These are phyloP conservation scores for Pterophyllum scalare DNA, from an alignment of 2,113 vertebrate species.

Conservation along the genomic window DNA sequence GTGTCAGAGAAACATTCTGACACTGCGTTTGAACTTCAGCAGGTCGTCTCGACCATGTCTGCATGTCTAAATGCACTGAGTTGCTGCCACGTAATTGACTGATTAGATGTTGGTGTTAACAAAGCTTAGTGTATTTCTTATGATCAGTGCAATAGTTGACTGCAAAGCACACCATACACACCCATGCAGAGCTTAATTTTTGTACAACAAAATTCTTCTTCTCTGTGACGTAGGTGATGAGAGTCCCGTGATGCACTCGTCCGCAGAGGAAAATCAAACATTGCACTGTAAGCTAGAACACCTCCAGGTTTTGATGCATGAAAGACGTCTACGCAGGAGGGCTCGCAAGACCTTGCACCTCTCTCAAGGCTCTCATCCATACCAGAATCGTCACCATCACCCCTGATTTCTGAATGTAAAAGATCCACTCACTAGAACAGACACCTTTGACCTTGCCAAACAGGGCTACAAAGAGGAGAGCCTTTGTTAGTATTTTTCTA, in stretches of 20 bases:
- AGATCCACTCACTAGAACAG: conserved; percentile 81
- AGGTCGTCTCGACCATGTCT: neutral
- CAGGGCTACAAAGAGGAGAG: neutral
- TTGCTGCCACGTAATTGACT: neutral
- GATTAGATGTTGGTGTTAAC: neutral
- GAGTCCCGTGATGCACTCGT: conserved; percentile 80
- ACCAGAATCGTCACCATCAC: conserved; percentile 54
- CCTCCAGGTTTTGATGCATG: conserved; percentile 90
- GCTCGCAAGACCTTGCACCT: conserved; percentile 82
- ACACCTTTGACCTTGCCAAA: conserved; percentile 10
- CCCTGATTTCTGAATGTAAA: conserved; percentile 37
- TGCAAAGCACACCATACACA: neutral
- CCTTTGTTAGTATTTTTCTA: conserved; percentile 20
- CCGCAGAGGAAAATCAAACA: conserved; percentile 83
- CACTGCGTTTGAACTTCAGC: neutral
- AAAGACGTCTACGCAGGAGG: conserved; percentile 86
- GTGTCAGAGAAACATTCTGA: neutral
- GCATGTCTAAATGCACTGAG: neutral
- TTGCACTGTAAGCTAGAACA: conserved; percentile 91
- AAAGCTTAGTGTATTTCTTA: neutral
- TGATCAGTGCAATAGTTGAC: neutral
- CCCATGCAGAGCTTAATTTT: no score
- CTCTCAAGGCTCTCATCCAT: conserved; percentile 84
- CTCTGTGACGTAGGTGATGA: conserved; percentile 41
- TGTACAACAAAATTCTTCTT: no score